Evolutionary conservation across 2,888 invertebrate genomes (phyloP).

Genomic region (Trichopoda pennipes): DNA sequence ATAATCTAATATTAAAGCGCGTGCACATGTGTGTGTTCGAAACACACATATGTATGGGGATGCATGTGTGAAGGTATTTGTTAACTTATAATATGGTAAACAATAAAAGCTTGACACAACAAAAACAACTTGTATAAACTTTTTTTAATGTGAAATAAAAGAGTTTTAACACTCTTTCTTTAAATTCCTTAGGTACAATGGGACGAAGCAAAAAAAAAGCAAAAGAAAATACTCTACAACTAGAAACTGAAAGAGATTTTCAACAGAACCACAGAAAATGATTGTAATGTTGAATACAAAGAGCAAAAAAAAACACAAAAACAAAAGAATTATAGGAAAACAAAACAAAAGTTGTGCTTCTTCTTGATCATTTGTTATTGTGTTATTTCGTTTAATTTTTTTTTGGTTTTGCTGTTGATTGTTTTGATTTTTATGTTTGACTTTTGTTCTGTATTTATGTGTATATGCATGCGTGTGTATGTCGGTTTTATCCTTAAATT

Average conservation of each 20-base stretch:
- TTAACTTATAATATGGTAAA: conserved; percentile 16
- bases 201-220: not conserved
- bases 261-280: conserved; percentile 61
- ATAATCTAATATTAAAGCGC: not conserved
- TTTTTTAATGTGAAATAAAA: conserved; percentile 19
- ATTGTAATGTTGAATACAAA: conserved; percentile 32
- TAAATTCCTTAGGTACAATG: conserved; percentile 25
- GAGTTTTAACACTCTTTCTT: conserved; percentile 38
- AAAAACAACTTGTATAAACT: conserved; percentile 7
- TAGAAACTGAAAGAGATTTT: conserved; percentile 42
- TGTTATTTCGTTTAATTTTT: conserved; percentile 19
- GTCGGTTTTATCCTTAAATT: conserved; percentile 33
- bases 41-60: not conserved
- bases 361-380: conserved; percentile 39
- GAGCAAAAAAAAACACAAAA: not conserved
- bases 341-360: conserved; percentile 37
- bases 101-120: conserved; percentile 15
- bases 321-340: conserved; percentile 29
- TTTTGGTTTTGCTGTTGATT: conserved; percentile 7
- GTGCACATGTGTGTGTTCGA: not conserved
- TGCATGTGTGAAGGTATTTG: not conserved
- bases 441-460: conserved; percentile 31
- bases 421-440: conserved; percentile 51
- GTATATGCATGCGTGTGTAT: not conserved
- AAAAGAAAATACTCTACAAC: conserved; percentile 2